Percentiles rank a stretch among this genome's conserved stretches.
Conservation (phyloP, 2,113 vertebrate genomes). For the Cinclus cinclus region DNA sequence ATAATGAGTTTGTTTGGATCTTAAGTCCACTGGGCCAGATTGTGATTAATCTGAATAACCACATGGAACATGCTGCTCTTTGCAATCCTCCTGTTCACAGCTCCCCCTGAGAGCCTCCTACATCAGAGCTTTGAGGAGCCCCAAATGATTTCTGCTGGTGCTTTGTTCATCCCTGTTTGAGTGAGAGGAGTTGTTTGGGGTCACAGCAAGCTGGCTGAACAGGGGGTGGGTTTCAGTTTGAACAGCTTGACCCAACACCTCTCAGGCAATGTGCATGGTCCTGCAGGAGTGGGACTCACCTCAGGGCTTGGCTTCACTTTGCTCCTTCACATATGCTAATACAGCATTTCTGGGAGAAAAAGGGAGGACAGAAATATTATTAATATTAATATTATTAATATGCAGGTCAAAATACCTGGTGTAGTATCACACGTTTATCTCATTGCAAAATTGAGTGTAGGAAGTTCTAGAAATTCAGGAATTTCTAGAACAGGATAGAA, state of each 20-base stretch:
- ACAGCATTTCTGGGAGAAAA: background rate
- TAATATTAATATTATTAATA: background rate
- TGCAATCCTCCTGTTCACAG: background rate
- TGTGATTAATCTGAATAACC: background rate
- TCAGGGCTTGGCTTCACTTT: background rate
- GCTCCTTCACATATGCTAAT: accelerated
- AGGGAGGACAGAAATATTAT: background rate
- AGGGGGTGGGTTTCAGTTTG: background rate
- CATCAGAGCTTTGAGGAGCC: background rate
- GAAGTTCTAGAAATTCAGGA: background rate
- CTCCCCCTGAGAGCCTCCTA: accelerated
- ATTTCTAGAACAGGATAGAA: background rate
- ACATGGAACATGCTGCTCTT: background rate
- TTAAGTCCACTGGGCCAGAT: background rate
- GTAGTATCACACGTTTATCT: background rate
- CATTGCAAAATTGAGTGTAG: background rate
- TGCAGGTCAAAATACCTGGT: background rate
- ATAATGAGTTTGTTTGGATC: background rate
- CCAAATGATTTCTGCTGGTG: background rate
- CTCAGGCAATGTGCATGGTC: background rate
- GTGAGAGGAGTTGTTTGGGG: background rate
- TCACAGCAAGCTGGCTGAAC: background rate
- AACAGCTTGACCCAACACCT: background rate
- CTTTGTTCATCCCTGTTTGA: background rate
- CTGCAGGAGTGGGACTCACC: background rate